Evolutionary conservation across 2,113 vertebrate species (phyloP), one percentile per base, ranked within the genome.

Genomic region (Sebastes schlegelii): DNA sequence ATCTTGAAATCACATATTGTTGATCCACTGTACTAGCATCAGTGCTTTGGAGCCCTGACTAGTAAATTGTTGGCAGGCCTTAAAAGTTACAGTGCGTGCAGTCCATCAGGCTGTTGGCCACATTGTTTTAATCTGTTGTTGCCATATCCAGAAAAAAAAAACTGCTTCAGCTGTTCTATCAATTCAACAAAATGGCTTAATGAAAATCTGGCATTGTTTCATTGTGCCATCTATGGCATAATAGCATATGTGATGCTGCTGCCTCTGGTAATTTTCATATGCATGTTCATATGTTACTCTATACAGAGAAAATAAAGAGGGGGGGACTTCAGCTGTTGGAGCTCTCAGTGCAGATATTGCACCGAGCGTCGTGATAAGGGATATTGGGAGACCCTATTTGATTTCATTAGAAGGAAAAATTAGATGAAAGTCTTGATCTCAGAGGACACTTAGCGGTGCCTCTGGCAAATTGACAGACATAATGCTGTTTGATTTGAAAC

Each of bases 401-500:
- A 97, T 97, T 97, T 97, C 96, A 96, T 97, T 97, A 96, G 95
- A 95, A 92, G 94, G 92, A 95, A 95, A 96, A 97, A 97, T 96
- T 96, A 96, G 97, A 97, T 98, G 96, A 96, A 96, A 97, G 96
- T 97, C 96, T 95, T 94, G 96, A 97, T 97, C 96, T 96, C 96
- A 69, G 95, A 96, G 96, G 97, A 97, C 95, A 95, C 96, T 95
- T 96, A 95, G 94, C 93, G 92, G 92, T 90, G 95, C 96, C 96
- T 96, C 95, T 95, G 95, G 96, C 96, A 95, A 96, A 96, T 94
- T 96, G 96, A 96, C 96, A 96, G 95, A 95, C 90, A 88, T 93
- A 91, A 92, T 92, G 90, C 85, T 86, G 90, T 91, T 94, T 95
- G 95, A 96, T 95, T 94, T 93, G 94, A 88, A 90, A 86, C 91